Conservation (phyloP, 2,113 vertebrate genomes). For the human region GRCh38 chr2:118796001-118796500, state of each 20-base stretch:
- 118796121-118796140: background rate
- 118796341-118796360: background rate
- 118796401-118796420: background rate
- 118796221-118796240: background rate
- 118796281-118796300: background rate
- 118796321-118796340: background rate
- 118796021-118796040: background rate
- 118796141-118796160: background rate
- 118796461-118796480: background rate
- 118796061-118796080: background rate
- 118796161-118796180: background rate
- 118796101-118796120: background rate
- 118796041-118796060: background rate
- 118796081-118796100: background rate
- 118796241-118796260: background rate
- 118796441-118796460: rapidly evolving
- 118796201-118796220: background rate
- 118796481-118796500: too few species aligned
- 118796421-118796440: background rate
- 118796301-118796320: background rate
- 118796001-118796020: background rate
- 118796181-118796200: background rate
- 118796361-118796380: background rate
- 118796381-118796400: background rate
- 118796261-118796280: background rate